Evolutionary conservation across 2,888 invertebrate genomes (phyloP).

Genomic region (Embidobia sp.): DNA sequence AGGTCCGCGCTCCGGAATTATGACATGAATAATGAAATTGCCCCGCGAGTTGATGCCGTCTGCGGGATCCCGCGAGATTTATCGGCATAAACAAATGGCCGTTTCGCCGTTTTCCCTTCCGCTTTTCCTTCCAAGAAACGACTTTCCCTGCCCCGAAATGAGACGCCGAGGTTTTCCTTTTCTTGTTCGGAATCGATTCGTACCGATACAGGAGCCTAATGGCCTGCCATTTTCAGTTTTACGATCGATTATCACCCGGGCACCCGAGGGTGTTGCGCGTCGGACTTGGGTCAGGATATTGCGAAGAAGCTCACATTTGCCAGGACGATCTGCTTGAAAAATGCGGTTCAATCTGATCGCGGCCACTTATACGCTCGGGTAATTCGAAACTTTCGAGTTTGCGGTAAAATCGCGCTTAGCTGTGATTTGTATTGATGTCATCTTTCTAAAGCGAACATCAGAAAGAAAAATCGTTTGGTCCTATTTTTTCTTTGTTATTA

Average conservation of each 20-base stretch:
- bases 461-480: too few species aligned
- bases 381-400: constrained; percentile 33
- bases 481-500: too few species aligned
- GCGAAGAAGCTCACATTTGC: constrained; percentile 77
- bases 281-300: constrained; percentile 63
- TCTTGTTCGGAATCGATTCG: constrained; percentile 63
- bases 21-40: constrained; percentile 55
- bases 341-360: constrained; percentile 73
- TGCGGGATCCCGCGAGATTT: constrained; percentile 38
- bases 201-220: constrained; percentile 68
- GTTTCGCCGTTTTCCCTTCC: constrained; percentile 22
- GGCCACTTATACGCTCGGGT: constrained; percentile 69
- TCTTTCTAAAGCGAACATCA: too few species aligned
- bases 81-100: constrained; percentile 54
- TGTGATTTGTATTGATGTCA: too few species aligned
- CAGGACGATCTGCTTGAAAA: constrained; percentile 73
- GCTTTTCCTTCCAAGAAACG: constrained; percentile 37
- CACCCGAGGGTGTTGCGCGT: constrained; percentile 63
- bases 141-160: constrained; percentile 28
- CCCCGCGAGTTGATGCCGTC: constrained; percentile 38
- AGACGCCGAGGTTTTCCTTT: constrained; percentile 41
- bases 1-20: constrained; percentile 37
- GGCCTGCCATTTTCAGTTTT: constrained; percentile 74
- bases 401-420: too few species aligned
- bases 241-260: constrained; percentile 79